phyloP scores from a whole-genome alignment of 2,888 invertebrate species.

The Drosophila limbata region DNA sequence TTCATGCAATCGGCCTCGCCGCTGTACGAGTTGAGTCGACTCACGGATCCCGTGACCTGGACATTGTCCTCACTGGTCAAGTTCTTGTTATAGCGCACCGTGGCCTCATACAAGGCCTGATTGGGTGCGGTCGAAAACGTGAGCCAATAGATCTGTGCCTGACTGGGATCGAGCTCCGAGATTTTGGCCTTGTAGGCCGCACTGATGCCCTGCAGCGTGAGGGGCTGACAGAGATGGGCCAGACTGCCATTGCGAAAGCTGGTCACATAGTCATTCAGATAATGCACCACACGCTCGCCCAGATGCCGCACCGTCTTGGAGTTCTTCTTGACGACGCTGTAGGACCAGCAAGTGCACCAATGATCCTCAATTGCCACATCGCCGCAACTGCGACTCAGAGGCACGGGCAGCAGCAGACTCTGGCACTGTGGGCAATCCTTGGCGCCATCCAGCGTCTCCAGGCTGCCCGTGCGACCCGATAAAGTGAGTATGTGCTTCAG shows the following conservation, averaged over 20 bases:
- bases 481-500: constrained; percentile 88
- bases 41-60: constrained; percentile 87
- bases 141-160: constrained; percentile 87
- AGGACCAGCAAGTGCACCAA: constrained; percentile 91
- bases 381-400: constrained; percentile 88
- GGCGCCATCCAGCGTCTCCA: constrained; percentile 60
- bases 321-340: constrained; percentile 84
- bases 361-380: constrained; percentile 89
- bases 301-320: constrained; percentile 87
- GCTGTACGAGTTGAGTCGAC: constrained; percentile 87
- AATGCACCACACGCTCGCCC: constrained; percentile 83
- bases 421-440: constrained; percentile 88
- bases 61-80: constrained; percentile 80
- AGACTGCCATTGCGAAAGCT: constrained; percentile 79
- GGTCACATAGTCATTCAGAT: constrained; percentile 81
- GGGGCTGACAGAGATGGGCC: constrained; percentile 86
- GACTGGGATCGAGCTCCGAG: constrained; percentile 29
- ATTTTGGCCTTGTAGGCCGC: constrained; percentile 85
- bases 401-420: constrained; percentile 88
- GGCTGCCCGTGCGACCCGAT: constrained; percentile 85
- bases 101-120: constrained; percentile 89
- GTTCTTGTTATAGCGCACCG: constrained; percentile 86
- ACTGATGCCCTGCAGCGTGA: constrained; percentile 87
- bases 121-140: constrained; percentile 90
- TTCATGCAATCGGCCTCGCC: constrained; percentile 86